Evolutionary conservation across 2,888 invertebrate genomes (phyloP).

Genomic region (Onthophagus sagittarius): DNA sequence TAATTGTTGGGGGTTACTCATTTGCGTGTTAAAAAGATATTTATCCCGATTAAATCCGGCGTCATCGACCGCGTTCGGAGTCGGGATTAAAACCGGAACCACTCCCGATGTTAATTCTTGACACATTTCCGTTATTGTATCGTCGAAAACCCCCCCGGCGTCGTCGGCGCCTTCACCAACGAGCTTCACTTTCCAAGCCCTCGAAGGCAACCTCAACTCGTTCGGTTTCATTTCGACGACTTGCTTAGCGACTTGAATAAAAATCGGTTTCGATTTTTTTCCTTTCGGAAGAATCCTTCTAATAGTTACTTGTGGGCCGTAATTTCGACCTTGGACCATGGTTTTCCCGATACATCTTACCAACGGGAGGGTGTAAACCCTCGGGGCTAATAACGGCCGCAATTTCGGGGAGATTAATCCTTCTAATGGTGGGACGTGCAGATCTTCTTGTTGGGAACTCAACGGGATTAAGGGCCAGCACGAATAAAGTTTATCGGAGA

Average conservation of each 20-base stretch:
- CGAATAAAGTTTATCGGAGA: conserved; percentile 60
- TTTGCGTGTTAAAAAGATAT: conserved; percentile 58
- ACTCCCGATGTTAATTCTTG: conserved; percentile 57
- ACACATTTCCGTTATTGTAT: conserved; percentile 66
- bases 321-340: conserved; percentile 64
- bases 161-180: conserved; percentile 66
- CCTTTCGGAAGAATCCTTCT: conserved; percentile 56
- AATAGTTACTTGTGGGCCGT: conserved; percentile 63
- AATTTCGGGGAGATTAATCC: conserved; percentile 49
- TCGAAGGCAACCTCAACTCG: conserved; percentile 57
- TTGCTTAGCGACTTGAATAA: conserved; percentile 60
- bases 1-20: conserved; percentile 54
- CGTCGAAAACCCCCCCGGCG: conserved; percentile 67
- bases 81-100: conserved; percentile 58
- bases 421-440: conserved; percentile 47
- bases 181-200: conserved; percentile 65
- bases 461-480: conserved; percentile 57
- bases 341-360: conserved; percentile 62
- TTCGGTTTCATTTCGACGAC: conserved; percentile 56
- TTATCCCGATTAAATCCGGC: conserved; percentile 61
- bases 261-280: conserved; percentile 57
- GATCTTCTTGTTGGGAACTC: conserved; percentile 45
- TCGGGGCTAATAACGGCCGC: conserved; percentile 54
- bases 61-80: conserved; percentile 60
- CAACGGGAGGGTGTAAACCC: conserved; percentile 61